phyloP scores from a whole-genome alignment of 1,140 invertebrate species.

The Hyles euphorbiae region DNA sequence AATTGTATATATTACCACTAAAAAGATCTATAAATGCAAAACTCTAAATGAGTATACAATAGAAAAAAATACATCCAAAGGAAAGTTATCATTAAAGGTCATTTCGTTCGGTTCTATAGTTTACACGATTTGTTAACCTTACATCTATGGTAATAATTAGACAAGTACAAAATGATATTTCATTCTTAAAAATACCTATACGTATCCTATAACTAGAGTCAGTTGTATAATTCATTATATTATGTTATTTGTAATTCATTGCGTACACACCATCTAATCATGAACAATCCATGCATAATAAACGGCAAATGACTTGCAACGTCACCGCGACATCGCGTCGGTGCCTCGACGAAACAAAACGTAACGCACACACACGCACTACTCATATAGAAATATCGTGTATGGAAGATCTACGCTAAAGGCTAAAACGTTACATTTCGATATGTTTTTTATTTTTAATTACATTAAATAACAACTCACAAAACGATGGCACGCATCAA shows the following conservation, averaged over 20 bases:
- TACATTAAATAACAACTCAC: constrained; percentile 57
- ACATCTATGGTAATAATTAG: constrained; percentile 71
- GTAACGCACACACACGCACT: constrained; percentile 43
- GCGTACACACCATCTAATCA: constrained; percentile 37
- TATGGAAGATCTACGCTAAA: constrained; percentile 73
- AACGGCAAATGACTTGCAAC: neutral
- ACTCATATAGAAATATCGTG: constrained; percentile 43
- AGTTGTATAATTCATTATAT: constrained; percentile 63
- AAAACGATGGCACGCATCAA: constrained; percentile 64
- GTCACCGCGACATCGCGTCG: neutral
- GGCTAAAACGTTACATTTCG: constrained; percentile 67
- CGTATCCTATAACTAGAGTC: constrained; percentile 69
- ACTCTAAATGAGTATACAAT: constrained; percentile 67
- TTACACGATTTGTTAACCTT: constrained; percentile 70
- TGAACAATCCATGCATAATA: constrained; percentile 24
- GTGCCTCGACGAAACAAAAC: neutral
- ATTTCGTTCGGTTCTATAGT: constrained; percentile 64
- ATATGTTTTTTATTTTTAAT: constrained; percentile 64
- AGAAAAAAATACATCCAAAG: constrained; percentile 72
- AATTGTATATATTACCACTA: constrained; percentile 62
- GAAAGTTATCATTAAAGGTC: constrained; percentile 60
- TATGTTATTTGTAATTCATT: constrained; percentile 50
- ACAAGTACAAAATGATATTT: constrained; percentile 75
- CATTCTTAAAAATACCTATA: constrained; percentile 67
- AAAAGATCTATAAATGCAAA: constrained; percentile 74